A percentile compares a stretch with the other conserved stretches of the same genome.
phyloP scores from a whole-genome alignment of 1,140 invertebrate genomes.

The Alviniconcha marisindica region DNA sequence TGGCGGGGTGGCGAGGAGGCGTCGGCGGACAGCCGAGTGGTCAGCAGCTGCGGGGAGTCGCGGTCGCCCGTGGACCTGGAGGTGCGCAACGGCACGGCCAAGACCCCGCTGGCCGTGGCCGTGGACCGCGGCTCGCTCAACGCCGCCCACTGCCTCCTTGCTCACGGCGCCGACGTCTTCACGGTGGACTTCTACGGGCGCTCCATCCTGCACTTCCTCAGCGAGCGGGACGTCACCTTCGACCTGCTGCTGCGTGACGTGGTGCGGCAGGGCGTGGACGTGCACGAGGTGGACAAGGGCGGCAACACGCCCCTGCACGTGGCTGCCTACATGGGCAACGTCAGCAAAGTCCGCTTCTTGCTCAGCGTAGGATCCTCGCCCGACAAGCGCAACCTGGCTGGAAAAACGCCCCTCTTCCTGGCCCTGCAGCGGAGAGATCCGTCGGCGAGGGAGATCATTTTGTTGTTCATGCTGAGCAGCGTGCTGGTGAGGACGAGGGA shows the following conservation, averaged over 20 bases:
- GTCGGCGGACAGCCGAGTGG: background rate
- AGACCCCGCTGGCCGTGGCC: constrained; percentile 32
- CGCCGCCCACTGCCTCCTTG: constrained; percentile 27
- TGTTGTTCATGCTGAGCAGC: constrained; percentile 21
- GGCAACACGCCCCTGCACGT: constrained; percentile 89
- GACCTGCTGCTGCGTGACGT: constrained; percentile 31
- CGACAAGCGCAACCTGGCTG: background rate
- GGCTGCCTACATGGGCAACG: constrained; percentile 77
- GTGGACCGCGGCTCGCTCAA: constrained; percentile 28
- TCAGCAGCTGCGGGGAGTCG: background rate
- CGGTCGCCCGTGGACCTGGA: constrained; percentile 1
- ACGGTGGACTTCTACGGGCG: constrained; percentile 32
- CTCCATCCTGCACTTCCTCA: constrained; percentile 32
- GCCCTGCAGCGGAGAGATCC: constrained; percentile 30
- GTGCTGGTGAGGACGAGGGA: background rate
- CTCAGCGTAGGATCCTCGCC: background rate
- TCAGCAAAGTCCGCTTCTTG: constrained; percentile 23
- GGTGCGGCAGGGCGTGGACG: constrained; percentile 79
- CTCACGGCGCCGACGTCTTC: constrained; percentile 24
- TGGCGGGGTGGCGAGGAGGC: too few species aligned
- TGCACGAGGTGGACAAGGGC: constrained; percentile 86
- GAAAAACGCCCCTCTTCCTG: constrained; percentile 32
- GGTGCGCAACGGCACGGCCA: constrained; percentile 30
- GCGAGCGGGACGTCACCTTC: constrained; percentile 28
- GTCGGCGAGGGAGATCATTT: constrained; percentile 14